phyloP scores from a whole-genome alignment of 2,113 vertebrate genomes.

The Pimephales promelas region DNA sequence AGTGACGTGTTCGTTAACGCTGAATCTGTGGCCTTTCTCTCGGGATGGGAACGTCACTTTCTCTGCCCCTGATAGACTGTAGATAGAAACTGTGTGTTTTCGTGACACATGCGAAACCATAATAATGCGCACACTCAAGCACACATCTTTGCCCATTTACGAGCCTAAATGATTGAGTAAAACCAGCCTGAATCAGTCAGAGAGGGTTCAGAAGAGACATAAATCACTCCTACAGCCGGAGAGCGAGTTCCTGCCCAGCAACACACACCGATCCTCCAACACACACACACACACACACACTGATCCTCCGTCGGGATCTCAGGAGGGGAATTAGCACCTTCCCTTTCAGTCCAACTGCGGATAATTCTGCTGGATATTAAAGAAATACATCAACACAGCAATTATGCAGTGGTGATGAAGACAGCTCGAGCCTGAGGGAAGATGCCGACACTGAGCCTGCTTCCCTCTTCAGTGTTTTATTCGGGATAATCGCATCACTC shows the following conservation, averaged over 20 bases:
- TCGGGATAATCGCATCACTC: conserved; percentile 27
- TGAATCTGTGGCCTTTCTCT: neutral
- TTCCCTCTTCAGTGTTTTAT: conserved; percentile 50
- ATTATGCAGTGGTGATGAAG: conserved; percentile 61
- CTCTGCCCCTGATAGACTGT: neutral
- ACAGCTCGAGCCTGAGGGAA: conserved; percentile 60
- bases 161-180: conserved; percentile 22
- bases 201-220: neutral
- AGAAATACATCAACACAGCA: conserved; percentile 73
- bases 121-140: neutral
- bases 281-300: too few species aligned
- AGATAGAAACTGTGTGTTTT: neutral
- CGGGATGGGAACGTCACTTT: neutral
- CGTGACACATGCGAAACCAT: neutral
- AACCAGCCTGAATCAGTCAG: conserved; percentile 26
- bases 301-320: conserved; percentile 28
- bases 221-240: conserved; percentile 34
- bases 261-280: conserved; percentile 8
- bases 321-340: conserved; percentile 17
- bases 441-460: conserved; percentile 51
- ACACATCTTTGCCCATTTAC: conserved; percentile 6
- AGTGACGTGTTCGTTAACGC: neutral
- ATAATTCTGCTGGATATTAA: conserved; percentile 68
- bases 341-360: conserved; percentile 20
- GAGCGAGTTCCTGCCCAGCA: conserved; percentile 19